Evolutionary conservation across 2,888 invertebrate genomes (phyloP), one percentile per base, ranked within the genome.

Genomic region (Chrysina gloriosa): DNA sequence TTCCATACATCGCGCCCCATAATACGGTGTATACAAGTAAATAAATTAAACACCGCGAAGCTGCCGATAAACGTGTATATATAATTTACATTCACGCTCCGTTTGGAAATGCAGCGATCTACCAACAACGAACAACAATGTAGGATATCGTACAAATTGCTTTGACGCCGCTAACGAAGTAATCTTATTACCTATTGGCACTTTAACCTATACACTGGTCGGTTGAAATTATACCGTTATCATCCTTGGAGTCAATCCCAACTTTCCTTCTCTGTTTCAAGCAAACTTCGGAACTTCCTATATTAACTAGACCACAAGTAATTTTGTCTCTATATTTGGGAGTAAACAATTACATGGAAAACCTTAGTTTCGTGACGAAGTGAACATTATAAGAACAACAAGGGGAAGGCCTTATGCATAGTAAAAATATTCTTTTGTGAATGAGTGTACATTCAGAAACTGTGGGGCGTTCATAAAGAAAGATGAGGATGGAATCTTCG

Each of bases 191-290:
- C 5, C 29, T 14, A 52, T 52, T 23, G 14, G 31, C 27, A 52
- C 29, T 52, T 29, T 29, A 52, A 52, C 52, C 52, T 52, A 16
- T 52, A 52, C 14, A 29, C 31, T 29, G 52, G 27, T 31, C 29
- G 6, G 29, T 52, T 29, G 29, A 52, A 27, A 29, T 52, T 52
- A 52, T 29, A 6, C 16, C 50, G 23, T 52, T 27, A 52, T n/a
- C 7, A 52, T 29, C 16, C 29, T 52, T 29, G 31, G n/a, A 6
- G 52, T 2, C 29, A 7, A 23, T 42, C 19, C 19, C 19, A 42
- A 42, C 42, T 42, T 42, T 7, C 14, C 42, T 19, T 19, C 1
- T 2, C 7, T n/a, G n/a, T n/a, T n/a, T n/a, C n/a, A n/a, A n/a
- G 19, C 19, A 42, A 42, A 42, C n/a, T 39, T 39, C 16, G 14